Conservation (phyloP, 2,888 invertebrate genomes). For the Masnerella sp. region DNA sequence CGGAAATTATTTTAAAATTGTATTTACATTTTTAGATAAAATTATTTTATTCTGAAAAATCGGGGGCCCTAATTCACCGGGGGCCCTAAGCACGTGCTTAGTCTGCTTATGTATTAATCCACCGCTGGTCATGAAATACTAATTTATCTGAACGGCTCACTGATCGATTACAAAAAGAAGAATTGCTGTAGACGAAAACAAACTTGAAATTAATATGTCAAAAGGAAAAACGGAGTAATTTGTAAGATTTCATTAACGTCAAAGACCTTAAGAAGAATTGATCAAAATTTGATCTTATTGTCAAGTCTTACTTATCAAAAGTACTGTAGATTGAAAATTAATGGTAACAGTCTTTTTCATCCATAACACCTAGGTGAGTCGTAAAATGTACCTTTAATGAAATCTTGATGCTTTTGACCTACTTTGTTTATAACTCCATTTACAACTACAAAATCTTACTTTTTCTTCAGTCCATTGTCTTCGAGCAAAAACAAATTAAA, state of each 20-base stretch:
- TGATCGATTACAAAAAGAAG: too few species aligned
- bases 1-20: too few species aligned
- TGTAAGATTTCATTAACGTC: conserved; percentile 26
- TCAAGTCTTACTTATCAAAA: conserved; percentile 20
- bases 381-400: conserved; percentile 14
- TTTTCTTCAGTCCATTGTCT: conserved; percentile 9
- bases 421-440: conserved; percentile 35
- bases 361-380: background rate
- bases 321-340: conserved; percentile 20
- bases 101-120: too few species aligned
- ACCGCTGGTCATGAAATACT: too few species aligned
- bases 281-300: conserved; percentile 17
- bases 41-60: too few species aligned
- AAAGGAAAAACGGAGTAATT: conserved; percentile 1
- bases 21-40: too few species aligned
- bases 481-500: conserved; percentile 17
- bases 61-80: too few species aligned
- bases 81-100: too few species aligned
- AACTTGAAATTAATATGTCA: conserved; percentile 26
- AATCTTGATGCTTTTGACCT: conserved; percentile 31
- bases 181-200: conserved; percentile 5
- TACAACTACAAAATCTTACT: conserved; percentile 18
- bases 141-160: too few species aligned
- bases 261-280: background rate
- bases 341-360: conserved; percentile 13